Evolutionary conservation across 2,888 invertebrate genomes (phyloP).

Genomic region (Anoplius nigerrimus): DNA sequence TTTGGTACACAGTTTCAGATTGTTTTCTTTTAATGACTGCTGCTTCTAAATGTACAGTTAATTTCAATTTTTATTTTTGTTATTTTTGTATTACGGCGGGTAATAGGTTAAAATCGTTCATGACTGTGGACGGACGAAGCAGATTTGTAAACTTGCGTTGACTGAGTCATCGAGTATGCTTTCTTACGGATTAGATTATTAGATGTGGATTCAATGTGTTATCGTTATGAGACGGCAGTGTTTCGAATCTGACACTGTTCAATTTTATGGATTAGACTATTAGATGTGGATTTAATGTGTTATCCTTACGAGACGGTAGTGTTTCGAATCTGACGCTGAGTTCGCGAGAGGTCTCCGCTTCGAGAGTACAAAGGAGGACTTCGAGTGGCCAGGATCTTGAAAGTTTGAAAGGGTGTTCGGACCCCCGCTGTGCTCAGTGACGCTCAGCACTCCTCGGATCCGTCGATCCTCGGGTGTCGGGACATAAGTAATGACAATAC

Average conservation of each 20-base stretch:
- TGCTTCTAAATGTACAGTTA: too few species aligned
- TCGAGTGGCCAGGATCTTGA: conserved; percentile 28
- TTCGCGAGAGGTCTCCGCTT: conserved; percentile 13
- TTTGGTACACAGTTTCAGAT: too few species aligned
- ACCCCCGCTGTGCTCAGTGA: conserved; percentile 53
- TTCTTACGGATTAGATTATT: too few species aligned
- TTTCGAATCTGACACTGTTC: neutral
- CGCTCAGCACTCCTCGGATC: conserved; percentile 43
- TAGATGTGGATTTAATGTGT: too few species aligned
- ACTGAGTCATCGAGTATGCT: too few species aligned
- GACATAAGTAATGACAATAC: conserved; percentile 70
- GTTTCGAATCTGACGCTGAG: neutral
- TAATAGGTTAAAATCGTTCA: too few species aligned
- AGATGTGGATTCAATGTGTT: neutral
- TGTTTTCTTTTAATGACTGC: too few species aligned
- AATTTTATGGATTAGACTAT: too few species aligned
- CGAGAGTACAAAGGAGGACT: conserved; percentile 28
- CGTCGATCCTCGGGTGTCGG: conserved; percentile 43
- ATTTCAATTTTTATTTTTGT: too few species aligned
- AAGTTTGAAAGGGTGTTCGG: conserved; percentile 48
- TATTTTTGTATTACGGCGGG: too few species aligned
- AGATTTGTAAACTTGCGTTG: too few species aligned
- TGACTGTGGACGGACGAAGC: too few species aligned
- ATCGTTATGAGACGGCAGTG: neutral
- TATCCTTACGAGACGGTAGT: neutral